Evolutionary conservation across 2,888 invertebrate genomes (phyloP).

Genomic region (Tipula unca): DNA sequence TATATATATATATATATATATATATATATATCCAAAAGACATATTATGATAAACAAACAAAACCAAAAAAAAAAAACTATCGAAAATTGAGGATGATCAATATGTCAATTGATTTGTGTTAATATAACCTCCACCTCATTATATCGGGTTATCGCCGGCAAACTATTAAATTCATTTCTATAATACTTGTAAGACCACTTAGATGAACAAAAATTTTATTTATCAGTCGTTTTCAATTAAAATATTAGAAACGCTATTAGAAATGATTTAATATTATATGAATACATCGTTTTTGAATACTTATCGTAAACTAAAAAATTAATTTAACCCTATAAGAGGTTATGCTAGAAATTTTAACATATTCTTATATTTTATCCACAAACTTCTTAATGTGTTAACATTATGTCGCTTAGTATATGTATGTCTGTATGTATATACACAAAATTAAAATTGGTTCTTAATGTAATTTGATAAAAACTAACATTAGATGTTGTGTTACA

Average conservation of each 20-base stretch:
- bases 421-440: not conserved
- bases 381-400: not conserved
- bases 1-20: no score
- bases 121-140: not conserved
- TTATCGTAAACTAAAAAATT: not conserved
- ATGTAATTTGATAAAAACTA: not conserved
- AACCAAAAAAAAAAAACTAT: not conserved
- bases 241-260: not conserved
- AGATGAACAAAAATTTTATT: not conserved
- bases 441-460: not conserved
- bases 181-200: not conserved
- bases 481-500: not conserved
- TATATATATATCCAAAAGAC: not conserved
- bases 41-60: no score
- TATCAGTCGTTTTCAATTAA: not conserved
- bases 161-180: not conserved
- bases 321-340: not conserved
- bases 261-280: not conserved
- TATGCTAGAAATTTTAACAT: not conserved
- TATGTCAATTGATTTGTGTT: not conserved
- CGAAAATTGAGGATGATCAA: not conserved
- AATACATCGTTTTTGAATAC: not conserved
- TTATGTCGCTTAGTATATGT: not conserved
- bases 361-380: not conserved
- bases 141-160: not conserved